These are phyloP conservation scores for Eufriesea mexicana DNA, from an alignment of 1,140 invertebrate species.

Conservation along the genomic window DNA sequence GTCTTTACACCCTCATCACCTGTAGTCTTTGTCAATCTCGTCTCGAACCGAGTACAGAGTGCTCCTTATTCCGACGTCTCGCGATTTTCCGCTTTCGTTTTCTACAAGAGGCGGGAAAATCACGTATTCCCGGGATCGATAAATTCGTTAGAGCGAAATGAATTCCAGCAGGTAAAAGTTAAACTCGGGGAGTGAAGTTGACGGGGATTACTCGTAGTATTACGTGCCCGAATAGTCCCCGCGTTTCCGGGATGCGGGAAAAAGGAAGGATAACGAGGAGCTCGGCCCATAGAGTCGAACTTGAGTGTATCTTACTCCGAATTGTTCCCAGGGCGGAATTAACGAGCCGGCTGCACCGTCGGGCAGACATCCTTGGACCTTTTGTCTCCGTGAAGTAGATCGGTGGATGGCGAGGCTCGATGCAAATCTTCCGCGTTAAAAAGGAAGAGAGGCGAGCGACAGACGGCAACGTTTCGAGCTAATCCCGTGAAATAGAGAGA, in stretches of 20 bases:
- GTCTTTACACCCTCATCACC: too few relatives aligned
- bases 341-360: background rate
- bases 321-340: slow-evolving; percentile 19
- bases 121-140: background rate
- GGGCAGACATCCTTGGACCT: background rate
- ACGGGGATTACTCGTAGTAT: slow-evolving; percentile 13
- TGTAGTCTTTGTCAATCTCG: too few relatives aligned
- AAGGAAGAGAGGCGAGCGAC: background rate
- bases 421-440: background rate
- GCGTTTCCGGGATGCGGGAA: slow-evolving; percentile 19
- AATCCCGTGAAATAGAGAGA: background rate
- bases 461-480: background rate
- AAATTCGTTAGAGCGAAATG: slow-evolving; percentile 20
- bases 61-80: too few relatives aligned
- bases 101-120: background rate
- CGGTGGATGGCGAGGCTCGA: background rate
- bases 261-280: slow-evolving; percentile 59
- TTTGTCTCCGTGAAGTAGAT: background rate
- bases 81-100: background rate
- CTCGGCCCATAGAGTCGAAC: slow-evolving; percentile 39
- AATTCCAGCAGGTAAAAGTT: slow-evolving; percentile 24
- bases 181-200: slow-evolving; percentile 1
- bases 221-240: slow-evolving; percentile 3
- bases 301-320: slow-evolving; percentile 44
- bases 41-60: too few relatives aligned